Conservation (phyloP, 2,888 invertebrate genomes). For the Minunthozetes semirufus region DNA sequence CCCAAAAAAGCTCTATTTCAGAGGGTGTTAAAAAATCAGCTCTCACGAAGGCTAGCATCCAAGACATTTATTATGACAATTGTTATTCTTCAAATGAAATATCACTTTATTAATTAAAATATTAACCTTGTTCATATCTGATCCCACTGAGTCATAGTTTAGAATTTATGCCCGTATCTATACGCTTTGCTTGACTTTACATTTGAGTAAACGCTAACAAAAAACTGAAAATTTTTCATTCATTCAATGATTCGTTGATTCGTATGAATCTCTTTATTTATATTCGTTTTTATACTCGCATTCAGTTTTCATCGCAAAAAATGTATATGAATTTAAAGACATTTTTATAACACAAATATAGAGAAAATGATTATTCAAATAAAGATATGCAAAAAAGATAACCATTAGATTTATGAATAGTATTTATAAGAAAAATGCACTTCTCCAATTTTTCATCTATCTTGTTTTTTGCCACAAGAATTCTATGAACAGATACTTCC, state of each 20-base stretch:
- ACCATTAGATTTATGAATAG: slow-evolving; percentile 25
- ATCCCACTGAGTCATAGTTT: no score
- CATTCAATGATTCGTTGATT: not conserved
- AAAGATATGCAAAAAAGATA: slow-evolving; percentile 26
- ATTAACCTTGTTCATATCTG: no score
- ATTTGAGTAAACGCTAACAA: not conserved
- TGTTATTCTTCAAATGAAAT: no score
- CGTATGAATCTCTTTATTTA: not conserved
- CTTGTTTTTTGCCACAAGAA: not conserved
- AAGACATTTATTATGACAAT: no score
- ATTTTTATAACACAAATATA: not conserved
- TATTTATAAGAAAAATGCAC: not conserved
- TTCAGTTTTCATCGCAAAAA: not conserved
- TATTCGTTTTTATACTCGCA: not conserved
- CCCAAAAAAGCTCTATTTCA: not conserved
- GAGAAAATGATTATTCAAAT: not conserved
- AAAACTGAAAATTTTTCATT: not conserved
- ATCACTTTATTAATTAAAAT: no score
- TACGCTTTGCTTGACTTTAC: not conserved
- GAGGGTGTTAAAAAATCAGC: no score
- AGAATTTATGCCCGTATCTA: no score
- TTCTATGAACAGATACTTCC: not conserved
- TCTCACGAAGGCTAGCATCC: no score
- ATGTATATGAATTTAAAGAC: not conserved
- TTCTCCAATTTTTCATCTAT: not conserved